Conservation (phyloP, 2,888 invertebrate species). For the Cotesia congregata region DNA sequence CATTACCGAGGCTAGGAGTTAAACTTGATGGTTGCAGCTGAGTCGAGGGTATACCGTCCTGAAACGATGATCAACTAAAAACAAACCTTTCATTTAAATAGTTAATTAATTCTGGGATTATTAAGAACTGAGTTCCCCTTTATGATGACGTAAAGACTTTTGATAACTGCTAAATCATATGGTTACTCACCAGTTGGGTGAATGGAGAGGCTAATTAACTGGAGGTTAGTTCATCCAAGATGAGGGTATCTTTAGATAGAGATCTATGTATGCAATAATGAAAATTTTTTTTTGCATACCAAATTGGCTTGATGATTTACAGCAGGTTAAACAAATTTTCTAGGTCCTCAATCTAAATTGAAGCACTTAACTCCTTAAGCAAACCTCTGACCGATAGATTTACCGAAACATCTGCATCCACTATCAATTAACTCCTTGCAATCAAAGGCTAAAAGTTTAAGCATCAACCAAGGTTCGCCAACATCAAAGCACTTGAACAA, state of each 20-base stretch:
- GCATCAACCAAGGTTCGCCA: slow-evolving; percentile 40
- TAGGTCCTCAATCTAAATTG: too few species aligned
- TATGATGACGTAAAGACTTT: not conserved
- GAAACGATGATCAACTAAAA: not conserved
- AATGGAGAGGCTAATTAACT: too few species aligned
- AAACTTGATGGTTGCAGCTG: slow-evolving; percentile 23
- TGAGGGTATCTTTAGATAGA: too few species aligned
- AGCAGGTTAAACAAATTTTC: too few species aligned
- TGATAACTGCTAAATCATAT: not conserved
- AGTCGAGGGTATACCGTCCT: not conserved
- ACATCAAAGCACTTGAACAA: slow-evolving; percentile 48
- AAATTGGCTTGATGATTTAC: too few species aligned
- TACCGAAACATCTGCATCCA: not conserved
- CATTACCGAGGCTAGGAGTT: slow-evolving; percentile 35
- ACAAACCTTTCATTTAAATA: not conserved
- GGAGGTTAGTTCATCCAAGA: too few species aligned
- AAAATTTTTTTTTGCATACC: too few species aligned
- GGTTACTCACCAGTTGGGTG: not conserved
- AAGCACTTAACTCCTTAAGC: not conserved
- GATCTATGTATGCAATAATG: too few species aligned
- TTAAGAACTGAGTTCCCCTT: not conserved
- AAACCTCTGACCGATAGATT: not conserved
- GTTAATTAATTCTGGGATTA: not conserved
- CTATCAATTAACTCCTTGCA: not conserved
- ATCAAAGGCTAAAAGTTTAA: slow-evolving; percentile 38